Evolutionary conservation across 2,888 invertebrate species (phyloP).

Genomic region (Hemithea aestivaria): DNA sequence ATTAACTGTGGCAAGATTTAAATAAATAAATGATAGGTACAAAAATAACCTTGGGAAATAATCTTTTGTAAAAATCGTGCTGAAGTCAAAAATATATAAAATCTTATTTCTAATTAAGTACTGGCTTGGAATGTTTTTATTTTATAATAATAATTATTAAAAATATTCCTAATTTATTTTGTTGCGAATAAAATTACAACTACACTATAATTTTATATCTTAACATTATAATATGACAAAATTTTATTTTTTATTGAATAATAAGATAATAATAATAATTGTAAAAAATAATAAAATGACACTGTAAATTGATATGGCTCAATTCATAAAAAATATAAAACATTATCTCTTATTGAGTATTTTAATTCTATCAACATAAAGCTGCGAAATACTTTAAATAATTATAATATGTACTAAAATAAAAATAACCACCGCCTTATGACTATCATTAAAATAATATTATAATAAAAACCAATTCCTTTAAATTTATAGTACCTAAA

Average conservation of each 20-base stretch:
- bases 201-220: too few relatives aligned
- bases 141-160: constrained; percentile 6
- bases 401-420: constrained; percentile 29
- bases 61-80: background rate
- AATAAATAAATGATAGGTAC: too few relatives aligned
- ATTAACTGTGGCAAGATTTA: too few relatives aligned
- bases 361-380: constrained; percentile 28
- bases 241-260: background rate
- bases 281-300: constrained; percentile 6
- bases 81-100: background rate
- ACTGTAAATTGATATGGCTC: constrained; percentile 23
- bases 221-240: background rate
- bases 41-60: too few relatives aligned
- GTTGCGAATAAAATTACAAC: too few relatives aligned
- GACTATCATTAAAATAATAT: constrained; percentile 7
- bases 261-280: constrained; percentile 2
- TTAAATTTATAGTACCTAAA: constrained; percentile 5
- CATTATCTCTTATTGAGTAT: constrained; percentile 22
- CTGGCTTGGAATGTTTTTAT: constrained; percentile 53
- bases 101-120: constrained; percentile 59
- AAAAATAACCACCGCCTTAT: constrained; percentile 36
- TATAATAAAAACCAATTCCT: constrained; percentile 15
- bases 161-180: background rate
- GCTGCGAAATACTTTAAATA: constrained; percentile 34
- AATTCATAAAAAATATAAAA: constrained; percentile 12